Evolutionary conservation across 2,888 invertebrate genomes (phyloP), one percentile per base, ranked within the genome.

Genomic region (Dastarcus helophoroides): DNA sequence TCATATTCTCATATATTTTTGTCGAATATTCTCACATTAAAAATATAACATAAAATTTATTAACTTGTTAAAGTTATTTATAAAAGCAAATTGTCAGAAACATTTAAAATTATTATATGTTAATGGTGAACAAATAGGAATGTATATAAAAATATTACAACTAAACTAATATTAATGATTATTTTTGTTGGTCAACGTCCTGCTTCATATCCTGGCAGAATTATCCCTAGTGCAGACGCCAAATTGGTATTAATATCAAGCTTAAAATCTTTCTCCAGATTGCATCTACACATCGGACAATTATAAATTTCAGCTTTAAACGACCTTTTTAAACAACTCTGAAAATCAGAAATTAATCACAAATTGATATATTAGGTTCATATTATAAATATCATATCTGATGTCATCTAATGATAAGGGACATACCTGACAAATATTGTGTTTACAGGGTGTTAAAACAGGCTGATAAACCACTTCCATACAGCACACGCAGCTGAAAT

Each of bases 401-500:
- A n/a, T n/a, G n/a, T n/a, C n/a, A n/a, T n/a, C n/a, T n/a, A 2
- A 7, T 2, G 14, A 19, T 21, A 10, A 23, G 11, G n/a, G 14
- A 27, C 31, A 11, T 12, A 33, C 33, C 64, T 70, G 63, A 50
- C 86, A 88, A 38, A 83, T 73, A 50, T 79, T 85, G 51, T 88
- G 86, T 23, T 62, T 56, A 47, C 86, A 86, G 0, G 69, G 63
- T 1, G 80, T 79, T 0, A 84, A 85, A 10, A 83, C 66, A 0
- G 86, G 85, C 33, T 67, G 64, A 34, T 63, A 71, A 0, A 76
- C 73, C 3, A 86, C 56, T 29, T 82, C 81, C 50, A 80, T 79
- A 50, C 86, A 88, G 45, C 82, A 82, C 27, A 80, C 76, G 49
- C 88, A 88, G n/a, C 69, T 65, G 53, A 85, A 85, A 30, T 67